Percentiles rank a stretch among this genome's conserved stretches.
Conservation (phyloP, 2,113 vertebrate species). For the Platichthys flesus region DNA sequence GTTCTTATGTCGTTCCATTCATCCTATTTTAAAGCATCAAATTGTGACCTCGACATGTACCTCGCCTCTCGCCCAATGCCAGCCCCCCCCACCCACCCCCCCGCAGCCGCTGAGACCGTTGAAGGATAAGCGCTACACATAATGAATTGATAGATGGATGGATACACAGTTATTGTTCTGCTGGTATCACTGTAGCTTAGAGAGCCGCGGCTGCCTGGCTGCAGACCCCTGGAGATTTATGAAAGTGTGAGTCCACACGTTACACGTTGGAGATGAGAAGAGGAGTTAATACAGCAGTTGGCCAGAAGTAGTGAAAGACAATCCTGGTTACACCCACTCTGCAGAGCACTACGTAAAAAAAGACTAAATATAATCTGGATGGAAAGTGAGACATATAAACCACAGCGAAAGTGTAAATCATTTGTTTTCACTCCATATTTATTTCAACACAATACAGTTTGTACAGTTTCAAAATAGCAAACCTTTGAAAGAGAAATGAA, state of each 20-base stretch:
- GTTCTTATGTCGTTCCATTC: no score
- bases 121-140: no score
- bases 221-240: background rate
- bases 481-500: constrained; percentile 26
- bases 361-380: background rate
- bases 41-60: no score
- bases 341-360: background rate
- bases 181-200: background rate
- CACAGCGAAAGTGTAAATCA: background rate
- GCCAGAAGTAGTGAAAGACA: background rate
- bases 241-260: background rate
- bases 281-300: background rate
- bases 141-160: no score
- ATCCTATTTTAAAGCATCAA: no score
- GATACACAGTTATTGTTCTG: no score
- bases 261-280: background rate
- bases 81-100: no score
- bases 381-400: background rate
- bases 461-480: constrained; percentile 56
- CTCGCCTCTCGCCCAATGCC: no score
- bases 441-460: constrained; percentile 71
- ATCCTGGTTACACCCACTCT: background rate
- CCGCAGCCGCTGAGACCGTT: no score
- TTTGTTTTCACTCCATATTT: constrained; percentile 62
- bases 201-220: background rate